Evolutionary conservation across 2,888 invertebrate genomes (phyloP), one percentile per base, ranked within the genome.

Genomic region (Hartigia nigra): DNA sequence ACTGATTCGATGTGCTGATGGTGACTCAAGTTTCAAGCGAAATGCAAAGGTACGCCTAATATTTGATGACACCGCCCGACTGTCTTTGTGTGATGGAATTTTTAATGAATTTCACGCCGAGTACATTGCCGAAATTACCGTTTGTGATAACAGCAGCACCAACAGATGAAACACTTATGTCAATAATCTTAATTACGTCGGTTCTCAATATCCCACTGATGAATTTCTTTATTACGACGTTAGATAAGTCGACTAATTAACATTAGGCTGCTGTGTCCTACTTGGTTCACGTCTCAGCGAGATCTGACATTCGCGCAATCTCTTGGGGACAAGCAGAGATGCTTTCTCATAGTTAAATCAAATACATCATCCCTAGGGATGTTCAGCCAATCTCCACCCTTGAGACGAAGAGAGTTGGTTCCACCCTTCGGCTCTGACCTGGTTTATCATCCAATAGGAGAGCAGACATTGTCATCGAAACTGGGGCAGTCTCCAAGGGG

Each of bases 351-450:
- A 23, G 23, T 23, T 55, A 55, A 2, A 55, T 0, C 23, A 55
- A 23, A 55, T 55, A 0, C 55, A 55, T 23, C 55, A 23, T 55
- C 23, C 55, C 23, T 55, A 23, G 55, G 55, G 55, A 55, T 55
- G 55, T 23, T 55, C 55, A 55, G 55, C 55, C 55, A 55, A 55
- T 55, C 55, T 55, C 55, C 55, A 55, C 23, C 55, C 55, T 55
- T 55, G 55, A 23, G 55, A 55, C 23, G 23, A 23, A 55, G 55
- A 9, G 23, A 55, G 79, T 76, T 75, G 82, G 87, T 82, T 86
- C 88, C 87, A 88, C 88, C 87, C 90, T 87, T 88, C 80, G 55
- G 81, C 80, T 70, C 78, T 86, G 90, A 88, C 91, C 91, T 82
- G 90, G 85, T 89, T 87, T 88, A 85, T 81, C 85, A 83, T 81